Base-by-base conservation (phyloP, 2,797 vertebrate species). In the Molossus alvarezi region DNA sequence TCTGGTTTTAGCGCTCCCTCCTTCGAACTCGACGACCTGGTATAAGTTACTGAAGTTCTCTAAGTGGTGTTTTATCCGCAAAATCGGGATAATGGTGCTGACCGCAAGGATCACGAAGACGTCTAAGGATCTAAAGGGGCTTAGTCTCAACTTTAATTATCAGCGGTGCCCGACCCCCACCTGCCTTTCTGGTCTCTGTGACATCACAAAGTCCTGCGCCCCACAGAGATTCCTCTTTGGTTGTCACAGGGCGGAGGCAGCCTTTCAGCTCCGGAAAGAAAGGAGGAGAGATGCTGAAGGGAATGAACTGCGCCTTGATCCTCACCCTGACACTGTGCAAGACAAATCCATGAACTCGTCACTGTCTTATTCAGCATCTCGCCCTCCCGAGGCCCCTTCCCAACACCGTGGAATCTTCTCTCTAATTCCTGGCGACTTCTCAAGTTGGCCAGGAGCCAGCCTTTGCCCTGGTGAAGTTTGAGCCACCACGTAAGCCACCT, bases 401-500 rank as follows among this genome's bases (percentile, higher is more conserved):
- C 45, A 41, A 20, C 60, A 29, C 76, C 27, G 29, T 0, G 2
- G 45, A 97, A 88, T 96, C 92, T 75, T 27, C 95, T 73, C 94
- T 96, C 53, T 90, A 85, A 95, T 90, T 95, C 80, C 37, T 13
- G 37, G 48, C 65, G 88, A 86, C 76, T 81, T 81, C 76, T 81
- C 90, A 33, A 62, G 57, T 41, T 97, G 94, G 89, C 91, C 14
- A 33, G n/a, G 10, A 97, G 85, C 92, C 95, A 97, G 53, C 41
- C 90, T 93, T 87, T 48, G 60, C 90, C 90, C 57, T 14, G 83
- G 53, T 10, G 6, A 58, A 53, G 51, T 92, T 0, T 67, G 33
- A 97, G 75, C 89, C 89, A 92, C 9, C 8, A 87, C 48, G 33
- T 17, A 80, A 97, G 48, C 37, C 75, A 90, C 92, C 53, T 80